Conservation (phyloP, 30 jellyfish, hydroid and myxozoan species). For the Mastigias papua region DNA sequence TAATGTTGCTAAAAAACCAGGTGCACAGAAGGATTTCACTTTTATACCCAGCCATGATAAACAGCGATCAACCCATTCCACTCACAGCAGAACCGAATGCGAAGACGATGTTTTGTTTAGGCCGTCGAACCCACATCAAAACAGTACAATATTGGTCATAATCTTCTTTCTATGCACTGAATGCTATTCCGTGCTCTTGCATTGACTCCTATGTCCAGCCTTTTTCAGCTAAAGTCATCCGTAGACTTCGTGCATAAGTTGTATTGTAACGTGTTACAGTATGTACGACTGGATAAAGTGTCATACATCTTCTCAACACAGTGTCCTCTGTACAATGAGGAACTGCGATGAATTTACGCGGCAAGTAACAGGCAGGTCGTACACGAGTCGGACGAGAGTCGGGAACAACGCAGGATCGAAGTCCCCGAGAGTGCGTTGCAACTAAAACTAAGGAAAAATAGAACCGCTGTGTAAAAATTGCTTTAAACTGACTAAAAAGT, state of each 20-base stretch:
- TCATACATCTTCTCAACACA: background rate
- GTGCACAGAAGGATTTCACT: background rate
- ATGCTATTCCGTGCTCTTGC: too few relatives aligned
- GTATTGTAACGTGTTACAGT: background rate
- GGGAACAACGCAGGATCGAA: background rate
- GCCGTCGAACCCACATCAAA: slow-evolving; percentile 5
- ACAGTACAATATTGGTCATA: background rate
- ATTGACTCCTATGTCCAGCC: too few relatives aligned
- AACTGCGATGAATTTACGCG: background rate
- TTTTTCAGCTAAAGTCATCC: background rate
- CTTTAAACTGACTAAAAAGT: too few relatives aligned
- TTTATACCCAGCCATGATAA: background rate
- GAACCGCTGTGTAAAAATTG: too few relatives aligned
- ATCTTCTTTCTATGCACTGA: background rate
- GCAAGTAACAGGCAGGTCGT: background rate
- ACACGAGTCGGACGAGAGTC: background rate
- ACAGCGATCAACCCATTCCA: background rate
- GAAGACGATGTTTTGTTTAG: background rate
- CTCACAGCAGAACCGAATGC: background rate
- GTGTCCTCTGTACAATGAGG: background rate
- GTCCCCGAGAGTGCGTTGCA: too few relatives aligned
- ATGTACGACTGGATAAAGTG: background rate
- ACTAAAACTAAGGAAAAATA: too few relatives aligned
- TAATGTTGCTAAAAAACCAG: background rate
- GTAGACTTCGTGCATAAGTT: background rate